phyloP scores from a whole-genome alignment of 1,140 invertebrate species.

The Eubasilissa regina region DNA sequence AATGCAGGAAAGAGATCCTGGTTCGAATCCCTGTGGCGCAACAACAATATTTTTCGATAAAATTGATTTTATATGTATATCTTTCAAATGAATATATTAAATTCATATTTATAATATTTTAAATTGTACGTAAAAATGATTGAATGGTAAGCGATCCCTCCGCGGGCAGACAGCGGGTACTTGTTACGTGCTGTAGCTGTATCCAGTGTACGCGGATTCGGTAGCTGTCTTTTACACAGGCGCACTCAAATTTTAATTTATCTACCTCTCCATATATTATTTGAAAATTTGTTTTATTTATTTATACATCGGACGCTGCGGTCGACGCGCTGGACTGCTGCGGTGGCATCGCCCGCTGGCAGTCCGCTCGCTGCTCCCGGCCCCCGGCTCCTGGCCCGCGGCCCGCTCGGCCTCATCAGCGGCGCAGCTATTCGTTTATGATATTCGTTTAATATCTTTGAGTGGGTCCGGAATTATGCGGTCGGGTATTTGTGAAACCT shows the following conservation, averaged over 20 bases:
- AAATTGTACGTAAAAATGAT: neutral
- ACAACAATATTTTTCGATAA: too few species aligned
- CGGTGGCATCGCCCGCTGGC: too few species aligned
- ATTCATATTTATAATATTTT: too few species aligned
- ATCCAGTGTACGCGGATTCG: conserved; percentile 1
- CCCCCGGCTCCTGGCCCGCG: too few species aligned
- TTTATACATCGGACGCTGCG: conserved; percentile 53
- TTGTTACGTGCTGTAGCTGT: neutral
- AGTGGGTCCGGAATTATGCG: neutral
- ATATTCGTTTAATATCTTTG: conserved; percentile 39
- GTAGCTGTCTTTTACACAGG: conserved; percentile 42
- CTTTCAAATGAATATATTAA: too few species aligned
- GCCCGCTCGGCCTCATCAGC: too few species aligned
- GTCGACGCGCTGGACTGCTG: conserved; percentile 14
- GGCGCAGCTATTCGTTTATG: conserved; percentile 1
- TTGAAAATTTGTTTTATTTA: conserved; percentile 54
- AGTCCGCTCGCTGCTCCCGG: too few species aligned
- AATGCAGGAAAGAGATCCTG: too few species aligned
- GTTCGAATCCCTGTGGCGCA: too few species aligned
- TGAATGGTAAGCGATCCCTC: conserved; percentile 9
- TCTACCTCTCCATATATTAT: conserved; percentile 49
- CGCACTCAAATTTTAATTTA: conserved; percentile 48
- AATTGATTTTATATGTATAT: too few species aligned
- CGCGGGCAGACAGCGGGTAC: too few species aligned
- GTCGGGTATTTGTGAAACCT: too few species aligned